Evolutionary conservation across 1,140 invertebrate species (phyloP).

Genomic region (Notospermus geniculatus): DNA sequence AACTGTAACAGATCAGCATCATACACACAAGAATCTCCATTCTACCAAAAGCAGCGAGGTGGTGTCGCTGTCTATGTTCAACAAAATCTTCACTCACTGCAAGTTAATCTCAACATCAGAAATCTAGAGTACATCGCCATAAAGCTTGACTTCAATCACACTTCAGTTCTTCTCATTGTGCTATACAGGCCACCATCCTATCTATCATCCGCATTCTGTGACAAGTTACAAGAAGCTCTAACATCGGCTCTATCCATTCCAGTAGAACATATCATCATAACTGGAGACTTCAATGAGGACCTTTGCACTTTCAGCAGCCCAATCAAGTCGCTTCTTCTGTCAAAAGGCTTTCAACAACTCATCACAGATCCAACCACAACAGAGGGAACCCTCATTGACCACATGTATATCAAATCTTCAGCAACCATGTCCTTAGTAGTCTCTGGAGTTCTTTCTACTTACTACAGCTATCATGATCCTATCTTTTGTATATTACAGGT

Average conservation of each 20-base stretch:
- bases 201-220: not conserved
- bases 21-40: not conserved
- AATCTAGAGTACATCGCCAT: conserved; percentile 10
- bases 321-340: not conserved
- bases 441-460: conserved; percentile 7
- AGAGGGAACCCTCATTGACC: conserved; percentile 7
- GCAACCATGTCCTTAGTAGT: not conserved
- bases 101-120: not conserved
- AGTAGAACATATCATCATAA: not conserved
- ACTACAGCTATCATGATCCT: conserved; percentile 23
- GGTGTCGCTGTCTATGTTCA: not conserved
- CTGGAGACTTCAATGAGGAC: conserved; percentile 22
- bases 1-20: not conserved
- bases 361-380: conserved; percentile 12
- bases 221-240: not conserved
- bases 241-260: not conserved
- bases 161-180: not conserved
- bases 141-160: not conserved
- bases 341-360: conserved; percentile 13
- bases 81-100: not conserved
- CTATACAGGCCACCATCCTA: conserved; percentile 19
- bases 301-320: not conserved
- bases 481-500: no score
- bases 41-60: not conserved
- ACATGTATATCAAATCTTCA: conserved; percentile 11